Conservation (phyloP, 2,888 invertebrate species). For the Meliscaeva auricollis region DNA sequence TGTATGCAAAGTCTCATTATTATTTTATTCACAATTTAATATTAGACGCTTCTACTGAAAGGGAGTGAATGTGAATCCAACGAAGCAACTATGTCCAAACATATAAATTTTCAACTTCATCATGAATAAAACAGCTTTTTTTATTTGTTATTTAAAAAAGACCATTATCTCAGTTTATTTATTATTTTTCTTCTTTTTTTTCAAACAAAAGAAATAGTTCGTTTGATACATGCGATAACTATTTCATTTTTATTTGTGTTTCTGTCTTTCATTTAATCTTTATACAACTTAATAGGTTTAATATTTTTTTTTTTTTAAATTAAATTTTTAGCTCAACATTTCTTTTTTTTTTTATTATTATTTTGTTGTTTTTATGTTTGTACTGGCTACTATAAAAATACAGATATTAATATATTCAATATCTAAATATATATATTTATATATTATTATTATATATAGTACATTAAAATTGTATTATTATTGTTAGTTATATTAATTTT, state of each 20-base stretch:
- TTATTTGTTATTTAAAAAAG: slow-evolving; percentile 66
- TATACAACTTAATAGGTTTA: slow-evolving; percentile 55
- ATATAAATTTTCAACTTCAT: too few relatives aligned
- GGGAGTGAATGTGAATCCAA: too few relatives aligned
- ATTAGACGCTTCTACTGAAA: too few relatives aligned
- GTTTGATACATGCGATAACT: slow-evolving; percentile 64
- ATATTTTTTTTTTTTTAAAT: slow-evolving; percentile 18
- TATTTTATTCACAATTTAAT: too few relatives aligned
- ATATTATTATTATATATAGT: slow-evolving; percentile 48
- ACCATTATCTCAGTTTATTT: slow-evolving; percentile 67
- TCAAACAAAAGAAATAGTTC: slow-evolving; percentile 62
- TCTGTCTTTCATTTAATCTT: slow-evolving; percentile 37
- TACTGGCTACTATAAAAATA: slow-evolving; percentile 76
- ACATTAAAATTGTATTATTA: slow-evolving; percentile 48
- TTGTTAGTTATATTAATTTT: slow-evolving; percentile 53
- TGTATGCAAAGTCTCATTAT: too few relatives aligned
- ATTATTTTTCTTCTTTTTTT: slow-evolving; percentile 47
- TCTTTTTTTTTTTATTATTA: slow-evolving; percentile 18
- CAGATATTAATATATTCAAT: slow-evolving; percentile 77
- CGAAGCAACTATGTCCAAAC: too few relatives aligned
- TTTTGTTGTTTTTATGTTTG: slow-evolving; percentile 65
- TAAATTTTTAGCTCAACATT: slow-evolving; percentile 32
- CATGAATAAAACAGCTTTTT: neutral
- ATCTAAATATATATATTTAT: slow-evolving; percentile 51
- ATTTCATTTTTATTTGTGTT: slow-evolving; percentile 23